Evolutionary conservation across 2,888 invertebrate genomes (phyloP), one percentile per base, ranked within the genome.

Genomic region (Bursaphelenchus okinawaensis): DNA sequence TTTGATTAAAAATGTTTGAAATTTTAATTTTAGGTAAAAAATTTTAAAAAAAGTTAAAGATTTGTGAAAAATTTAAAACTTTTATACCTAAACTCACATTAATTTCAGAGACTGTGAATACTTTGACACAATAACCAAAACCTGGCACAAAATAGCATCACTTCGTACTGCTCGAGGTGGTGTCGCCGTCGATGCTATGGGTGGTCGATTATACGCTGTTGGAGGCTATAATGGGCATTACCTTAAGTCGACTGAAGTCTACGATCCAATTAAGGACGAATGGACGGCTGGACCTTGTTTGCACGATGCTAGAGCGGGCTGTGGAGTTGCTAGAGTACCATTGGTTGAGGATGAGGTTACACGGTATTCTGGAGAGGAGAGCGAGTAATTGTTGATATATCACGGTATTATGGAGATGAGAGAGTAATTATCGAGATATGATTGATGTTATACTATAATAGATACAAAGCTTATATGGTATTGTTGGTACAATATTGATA

Each of bases 171-270:
- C 50, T 12, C 19, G 60, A 29, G 60, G 60, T 16, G 54, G 26
- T 1, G 54, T 27, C n/a, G 24, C 54, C 2, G 54, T 54, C 27
- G 54, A 26, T 19, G 54, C 54, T 16, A 50, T 22, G 3, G 60
- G 52, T 16, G 51, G 60, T 9, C 60, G 52, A 9, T 12, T 59
- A 7, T 20, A 40, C 24, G 60, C 27, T 9, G 52, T 59, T 1
- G 60, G 60, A 31, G 60, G 60, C 23, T 59, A 19, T 50, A 59
- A 59, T 20, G 60, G 60, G 16, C 23, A 22, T 3, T 59, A 59
- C 7, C 19, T 59, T 7, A 28, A n/a, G 4, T 59, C 60, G 1
- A 20, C 22, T n/a, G 60, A 59, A 27, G 9, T 50, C 50, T 59
- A 59, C 52, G 60, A 59, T 20, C 60, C 60, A 23, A 23, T 59